These are phyloP conservation scores for Aphelenchoides fujianensis DNA, from an alignment of 1,140 invertebrate species.

Conservation along the genomic window DNA sequence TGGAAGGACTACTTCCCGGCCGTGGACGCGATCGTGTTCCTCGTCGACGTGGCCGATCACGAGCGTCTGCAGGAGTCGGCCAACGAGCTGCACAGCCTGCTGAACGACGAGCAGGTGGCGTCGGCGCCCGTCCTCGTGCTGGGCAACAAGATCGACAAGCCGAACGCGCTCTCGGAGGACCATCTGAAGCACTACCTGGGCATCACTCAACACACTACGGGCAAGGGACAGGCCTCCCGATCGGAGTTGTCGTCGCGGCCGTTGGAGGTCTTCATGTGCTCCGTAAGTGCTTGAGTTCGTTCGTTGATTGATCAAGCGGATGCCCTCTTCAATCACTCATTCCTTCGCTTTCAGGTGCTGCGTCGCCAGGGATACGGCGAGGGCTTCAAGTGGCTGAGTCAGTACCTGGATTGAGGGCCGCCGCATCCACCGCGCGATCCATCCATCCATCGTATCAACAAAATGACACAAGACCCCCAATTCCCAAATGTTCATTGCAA, in stretches of 20 bases:
- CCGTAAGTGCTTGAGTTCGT: slow-evolving; percentile 65
- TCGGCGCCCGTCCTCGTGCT: slow-evolving; percentile 88
- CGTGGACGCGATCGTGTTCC: slow-evolving; percentile 97
- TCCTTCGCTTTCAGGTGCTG: slow-evolving; percentile 64
- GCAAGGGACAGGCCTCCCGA: slow-evolving; percentile 54
- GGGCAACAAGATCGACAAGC: slow-evolving; percentile 98
- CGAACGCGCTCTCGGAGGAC: slow-evolving; percentile 91
- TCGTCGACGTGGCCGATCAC: slow-evolving; percentile 89
- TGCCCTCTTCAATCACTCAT: neutral
- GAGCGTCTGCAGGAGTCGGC: slow-evolving; percentile 86
- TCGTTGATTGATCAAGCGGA: too few relatives aligned
- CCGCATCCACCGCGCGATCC: neutral
- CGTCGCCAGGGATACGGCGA: slow-evolving; percentile 99
- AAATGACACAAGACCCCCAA: neutral
- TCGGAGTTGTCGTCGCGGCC: slow-evolving; percentile 69
- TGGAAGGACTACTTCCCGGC: slow-evolving; percentile 99
- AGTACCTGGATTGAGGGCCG: slow-evolving; percentile 73
- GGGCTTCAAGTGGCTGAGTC: slow-evolving; percentile 97
- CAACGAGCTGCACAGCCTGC: slow-evolving; percentile 69
- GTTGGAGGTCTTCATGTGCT: slow-evolving; percentile 98
- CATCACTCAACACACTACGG: slow-evolving; percentile 69
- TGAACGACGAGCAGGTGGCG: slow-evolving; percentile 83
- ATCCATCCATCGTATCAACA: too few relatives aligned
- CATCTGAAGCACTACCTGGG: slow-evolving; percentile 88
- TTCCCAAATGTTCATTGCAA: neutral